These are phyloP conservation scores for Ranitomeya imitator DNA, from an alignment of 2,113 vertebrate genomes.

Conservation along the genomic window DNA sequence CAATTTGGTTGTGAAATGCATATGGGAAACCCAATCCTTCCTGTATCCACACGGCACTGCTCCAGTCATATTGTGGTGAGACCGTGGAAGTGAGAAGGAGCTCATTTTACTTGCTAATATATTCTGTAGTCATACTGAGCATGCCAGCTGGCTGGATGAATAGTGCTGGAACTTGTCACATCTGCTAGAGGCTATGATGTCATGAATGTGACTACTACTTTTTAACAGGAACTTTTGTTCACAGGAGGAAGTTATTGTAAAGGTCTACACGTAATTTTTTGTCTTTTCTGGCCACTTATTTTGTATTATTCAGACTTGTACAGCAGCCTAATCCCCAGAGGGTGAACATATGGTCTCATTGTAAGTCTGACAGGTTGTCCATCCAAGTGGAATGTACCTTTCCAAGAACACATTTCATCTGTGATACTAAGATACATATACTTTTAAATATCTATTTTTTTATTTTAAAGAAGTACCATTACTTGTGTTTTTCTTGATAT, in stretches of 20 bases:
- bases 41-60: conserved; percentile 45
- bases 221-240: neutral
- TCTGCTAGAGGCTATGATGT: conserved; percentile 47
- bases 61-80: conserved; percentile 37
- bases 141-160: conserved; percentile 53
- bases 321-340: neutral
- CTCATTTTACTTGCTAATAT: conserved; percentile 58
- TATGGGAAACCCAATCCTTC: conserved; percentile 57
- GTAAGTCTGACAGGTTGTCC: conserved; percentile 9
- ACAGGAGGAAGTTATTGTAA: conserved; percentile 1
- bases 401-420: neutral
- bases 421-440: too few species aligned
- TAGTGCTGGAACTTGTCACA: conserved; percentile 55
- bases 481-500: too few species aligned
- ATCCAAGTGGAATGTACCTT: neutral
- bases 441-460: too few species aligned
- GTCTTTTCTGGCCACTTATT: neutral
- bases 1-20: conserved; percentile 54
- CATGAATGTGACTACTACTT: conserved; percentile 24
- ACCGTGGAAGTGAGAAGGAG: conserved; percentile 45
- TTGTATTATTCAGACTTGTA: neutral
- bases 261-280: neutral
- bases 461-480: too few species aligned
- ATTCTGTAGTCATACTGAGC: conserved; percentile 45
- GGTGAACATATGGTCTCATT: neutral